phyloP scores from a whole-genome alignment of 2,113 vertebrate genomes.

The Callorhinus ursinus region DNA sequence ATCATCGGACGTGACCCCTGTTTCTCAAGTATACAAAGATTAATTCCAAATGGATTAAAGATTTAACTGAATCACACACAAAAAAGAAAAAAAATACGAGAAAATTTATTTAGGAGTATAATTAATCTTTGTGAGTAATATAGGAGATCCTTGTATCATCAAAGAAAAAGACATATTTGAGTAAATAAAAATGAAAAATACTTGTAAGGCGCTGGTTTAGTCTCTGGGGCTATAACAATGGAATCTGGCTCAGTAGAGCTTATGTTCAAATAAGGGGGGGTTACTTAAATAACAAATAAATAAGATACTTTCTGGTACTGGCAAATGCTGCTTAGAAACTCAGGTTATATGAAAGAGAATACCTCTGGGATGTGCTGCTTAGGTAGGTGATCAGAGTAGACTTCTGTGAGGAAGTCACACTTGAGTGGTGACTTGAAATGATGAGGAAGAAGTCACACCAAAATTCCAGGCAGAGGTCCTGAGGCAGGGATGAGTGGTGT shows the following conservation, averaged over 20 bases:
- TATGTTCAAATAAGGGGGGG: neutral
- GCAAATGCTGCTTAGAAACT: neutral
- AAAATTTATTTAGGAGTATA: neutral
- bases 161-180: neutral
- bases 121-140: neutral
- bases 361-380: neutral
- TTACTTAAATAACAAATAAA: neutral
- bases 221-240: neutral
- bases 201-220: neutral
- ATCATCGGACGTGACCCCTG: neutral
- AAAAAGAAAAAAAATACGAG: neutral
- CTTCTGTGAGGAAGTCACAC: neutral
- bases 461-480: neutral
- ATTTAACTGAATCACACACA: neutral
- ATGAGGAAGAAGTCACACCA: neutral
- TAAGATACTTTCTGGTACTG: neutral
- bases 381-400: neutral
- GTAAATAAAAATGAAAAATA: neutral
- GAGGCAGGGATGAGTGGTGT: neutral
- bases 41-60: constrained; percentile 9
- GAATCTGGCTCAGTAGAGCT: neutral
- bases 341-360: neutral
- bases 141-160: neutral
- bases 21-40: neutral
- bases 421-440: neutral